A percentile compares a stretch with the other conserved stretches of the same genome.
Conservation (phyloP, 2,888 invertebrate species). For the Pachymerium ferrugineum region DNA sequence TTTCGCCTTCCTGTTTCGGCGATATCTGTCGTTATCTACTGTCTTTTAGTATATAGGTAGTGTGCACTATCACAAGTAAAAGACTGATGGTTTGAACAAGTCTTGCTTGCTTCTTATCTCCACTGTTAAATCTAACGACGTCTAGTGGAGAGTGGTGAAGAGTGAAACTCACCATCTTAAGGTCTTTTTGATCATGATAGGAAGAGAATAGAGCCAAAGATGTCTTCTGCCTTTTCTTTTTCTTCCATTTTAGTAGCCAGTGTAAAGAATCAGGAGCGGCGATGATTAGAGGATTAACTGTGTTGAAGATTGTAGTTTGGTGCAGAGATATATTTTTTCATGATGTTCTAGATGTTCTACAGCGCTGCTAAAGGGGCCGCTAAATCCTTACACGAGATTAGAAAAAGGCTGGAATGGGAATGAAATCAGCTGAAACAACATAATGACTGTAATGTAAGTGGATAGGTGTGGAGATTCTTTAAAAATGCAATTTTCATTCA, state of each 20-base stretch:
- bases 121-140: slow-evolving; percentile 22
- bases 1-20: no score
- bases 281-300: slow-evolving; percentile 22
- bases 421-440: slow-evolving; percentile 6
- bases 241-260: slow-evolving; percentile 7
- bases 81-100: slow-evolving; percentile 22
- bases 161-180: neutral
- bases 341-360: neutral
- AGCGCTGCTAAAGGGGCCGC: neutral
- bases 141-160: neutral
- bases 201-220: slow-evolving; percentile 17
- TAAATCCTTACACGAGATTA: neutral
- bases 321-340: neutral
- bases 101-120: neutral
- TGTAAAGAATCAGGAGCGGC: slow-evolving; percentile 9
- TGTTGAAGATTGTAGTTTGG: slow-evolving; percentile 17
- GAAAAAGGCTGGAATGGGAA: neutral
- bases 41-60: neutral
- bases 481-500: no score
- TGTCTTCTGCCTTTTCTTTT: slow-evolving; percentile 13
- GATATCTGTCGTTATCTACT: neutral
- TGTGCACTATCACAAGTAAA: neutral
- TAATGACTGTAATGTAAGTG: neutral
- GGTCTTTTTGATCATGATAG: slow-evolving; percentile 1
- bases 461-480: no score